Conservation (phyloP, 53 echinoderm and acorn worm species). For the Temnopleurus reevesii region DNA sequence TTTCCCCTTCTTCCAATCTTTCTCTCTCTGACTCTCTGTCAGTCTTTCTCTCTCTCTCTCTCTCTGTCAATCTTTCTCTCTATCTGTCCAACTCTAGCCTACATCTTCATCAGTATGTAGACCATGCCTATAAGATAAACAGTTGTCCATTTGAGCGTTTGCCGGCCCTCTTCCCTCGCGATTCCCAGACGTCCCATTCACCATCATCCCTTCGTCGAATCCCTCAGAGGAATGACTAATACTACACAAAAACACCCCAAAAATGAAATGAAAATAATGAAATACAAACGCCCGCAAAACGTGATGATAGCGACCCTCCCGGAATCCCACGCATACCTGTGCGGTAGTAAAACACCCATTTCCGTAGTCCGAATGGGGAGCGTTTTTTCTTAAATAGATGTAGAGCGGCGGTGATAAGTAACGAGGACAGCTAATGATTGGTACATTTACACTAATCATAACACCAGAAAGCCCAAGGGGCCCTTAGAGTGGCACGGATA, state of each 20-base stretch:
- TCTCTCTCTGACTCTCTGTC: background rate
- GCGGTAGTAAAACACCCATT: slow-evolving; percentile 19
- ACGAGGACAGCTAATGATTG: slow-evolving; percentile 51
- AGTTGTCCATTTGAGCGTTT: slow-evolving; percentile 39
- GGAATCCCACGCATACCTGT: slow-evolving; percentile 18
- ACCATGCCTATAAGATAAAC: slow-evolving; percentile 28
- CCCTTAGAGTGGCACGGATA: background rate
- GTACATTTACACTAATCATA: slow-evolving; percentile 48
- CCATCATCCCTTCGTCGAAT: background rate
- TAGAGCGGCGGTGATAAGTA: background rate
- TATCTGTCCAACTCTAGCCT: background rate
- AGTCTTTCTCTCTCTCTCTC: background rate
- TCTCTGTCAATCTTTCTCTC: background rate
- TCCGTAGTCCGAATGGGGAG: background rate
- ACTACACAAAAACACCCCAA: slow-evolving; percentile 25
- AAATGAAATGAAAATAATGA: slow-evolving; percentile 33
- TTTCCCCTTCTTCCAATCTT: background rate
- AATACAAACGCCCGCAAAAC: slow-evolving; percentile 11
- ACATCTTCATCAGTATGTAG: slow-evolving; percentile 11
- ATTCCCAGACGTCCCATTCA: slow-evolving; percentile 37
- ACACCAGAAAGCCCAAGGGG: slow-evolving; percentile 30
- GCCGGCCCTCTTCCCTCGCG: background rate
- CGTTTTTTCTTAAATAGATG: background rate
- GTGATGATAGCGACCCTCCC: background rate
- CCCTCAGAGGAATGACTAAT: slow-evolving; percentile 42